Evolutionary conservation across 2,888 invertebrate species (phyloP), one percentile per base, ranked within the genome.

Genomic region (Orchesella flavescens): DNA sequence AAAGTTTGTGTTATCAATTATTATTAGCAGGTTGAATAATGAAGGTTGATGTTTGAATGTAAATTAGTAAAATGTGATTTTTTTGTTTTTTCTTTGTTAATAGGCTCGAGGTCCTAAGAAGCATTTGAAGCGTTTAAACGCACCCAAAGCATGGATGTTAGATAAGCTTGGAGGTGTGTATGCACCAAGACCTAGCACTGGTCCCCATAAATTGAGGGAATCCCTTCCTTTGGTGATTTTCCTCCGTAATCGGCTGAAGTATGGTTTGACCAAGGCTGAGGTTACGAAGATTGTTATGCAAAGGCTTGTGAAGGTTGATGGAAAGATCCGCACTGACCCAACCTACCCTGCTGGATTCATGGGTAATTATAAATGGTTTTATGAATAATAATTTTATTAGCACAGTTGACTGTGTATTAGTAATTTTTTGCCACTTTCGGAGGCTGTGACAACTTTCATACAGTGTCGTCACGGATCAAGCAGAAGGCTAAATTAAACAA

Each of bases 141-240:
- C 99, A 84, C 99, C 99, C 13, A 98, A 98, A 92, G 97, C 99
- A 95, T 99, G 99, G 99, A 99, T 99, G 98, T 94, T 99, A 93
- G 99, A 98, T 93, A 99, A 99, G 92, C 92, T 99, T 89, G 97
- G 97, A 87, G 99, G 99, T 90, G 97, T 96, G 83, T 99, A 97
- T 91, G 99, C 99, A 88, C 99, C 99, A 87, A 94, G 98, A 89
- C 99, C 99, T 86, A 96, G 96, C 90, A 95, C 97, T 88, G 99
- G 99, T 83, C 99, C 99, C 84, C 99, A 99, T 93, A 98, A 97
- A 91, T 92, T 98, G 88, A 93, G 99, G 89, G 99, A 99, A 92
- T 99, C 97, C 79, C 92, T 99, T 88, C 99, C 99, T 44, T 92
- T 99, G 87, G 95, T 98, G 86, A 95, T 99, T 89, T 99, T 99